Base-by-base conservation (phyloP, 2,797 vertebrate species). In the Phrynocephalus vlangalii region DNA sequence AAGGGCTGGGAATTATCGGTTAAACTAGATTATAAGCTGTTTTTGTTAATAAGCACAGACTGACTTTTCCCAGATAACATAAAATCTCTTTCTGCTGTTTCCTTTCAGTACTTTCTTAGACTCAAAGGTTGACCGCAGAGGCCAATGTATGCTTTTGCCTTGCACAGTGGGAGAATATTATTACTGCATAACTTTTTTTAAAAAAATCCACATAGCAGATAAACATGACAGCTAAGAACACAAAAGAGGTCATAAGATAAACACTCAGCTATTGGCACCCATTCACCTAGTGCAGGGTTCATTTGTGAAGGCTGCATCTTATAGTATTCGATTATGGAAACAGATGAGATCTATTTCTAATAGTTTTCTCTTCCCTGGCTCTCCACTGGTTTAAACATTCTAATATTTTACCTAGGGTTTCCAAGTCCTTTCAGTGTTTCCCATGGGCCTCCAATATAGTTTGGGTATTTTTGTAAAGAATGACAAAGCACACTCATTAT, bases 271-370 rank as follows among this genome's bases (percentile, higher is more conserved):
- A 94, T 93, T 4, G 66, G 82, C 83, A 91, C 56, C 91, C 44
- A 88, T 15, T 94, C 84, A 91, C 88, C 68, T 82, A 90, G 86
- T 85, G 83, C 89, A 94, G 92, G 89, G 86, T 82, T 93, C 90
- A 90, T 83, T 60, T 86, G 60, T 66, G 82, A 72, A 91, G 86
- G 85, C 90, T 82, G 85, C 79, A 80, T 75, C 79, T 88, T 77
- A 77, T 11, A 82, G 91, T 86, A 67, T 73, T 92, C 86, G 76
- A 86, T 93, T 89, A 86, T 90, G 79, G 80, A 86, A 82, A 92
- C 84, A 38, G 22, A 78, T 76, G 72, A 90, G 63, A 80, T 83
- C 71, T n/a, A n/a, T 91, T 90, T 85, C 66, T 52, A 30, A 28
- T 1, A 67, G 52, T n/a, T 0, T 86, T 56, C 68, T 22, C 11